phyloP scores from a whole-genome alignment of 2,797 vertebrate species.

The Setipinna tenuifilis region DNA sequence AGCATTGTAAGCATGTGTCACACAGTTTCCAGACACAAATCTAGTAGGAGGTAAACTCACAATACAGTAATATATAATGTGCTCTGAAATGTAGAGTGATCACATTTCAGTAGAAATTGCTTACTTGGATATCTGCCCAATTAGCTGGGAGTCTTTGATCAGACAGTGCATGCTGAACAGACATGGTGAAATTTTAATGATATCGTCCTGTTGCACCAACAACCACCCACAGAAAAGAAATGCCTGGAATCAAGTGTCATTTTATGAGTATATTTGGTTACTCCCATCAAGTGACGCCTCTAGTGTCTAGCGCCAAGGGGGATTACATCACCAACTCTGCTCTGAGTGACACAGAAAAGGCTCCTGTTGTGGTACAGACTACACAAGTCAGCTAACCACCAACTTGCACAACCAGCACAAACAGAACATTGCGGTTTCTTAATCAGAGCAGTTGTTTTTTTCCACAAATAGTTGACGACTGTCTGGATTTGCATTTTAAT shows the following conservation, averaged over 20 bases:
- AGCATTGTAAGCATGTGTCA: neutral
- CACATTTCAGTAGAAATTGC: neutral
- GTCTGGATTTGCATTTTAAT: neutral
- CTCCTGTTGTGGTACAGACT: neutral
- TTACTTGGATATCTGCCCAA: neutral
- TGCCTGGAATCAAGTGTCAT: neutral
- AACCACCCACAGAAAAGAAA: neutral
- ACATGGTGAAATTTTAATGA: constrained; percentile 5
- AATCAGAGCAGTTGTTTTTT: neutral
- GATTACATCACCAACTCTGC: neutral
- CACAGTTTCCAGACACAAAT: neutral
- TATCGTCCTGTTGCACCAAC: neutral
- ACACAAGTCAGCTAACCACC: too few species aligned
- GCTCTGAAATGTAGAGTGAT: neutral
- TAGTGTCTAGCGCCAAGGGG: neutral
- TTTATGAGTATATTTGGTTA: neutral
- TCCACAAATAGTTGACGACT: neutral
- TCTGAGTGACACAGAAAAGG: neutral
- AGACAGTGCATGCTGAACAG: constrained; percentile 8
- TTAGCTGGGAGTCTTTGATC: neutral
- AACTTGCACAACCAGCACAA: neutral
- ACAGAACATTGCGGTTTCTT: neutral
- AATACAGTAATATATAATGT: neutral
- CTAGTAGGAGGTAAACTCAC: neutral
- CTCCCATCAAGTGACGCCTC: neutral